Base-by-base conservation (phyloP, 2,113 vertebrate species). In the Pogonocichla stellata region DNA sequence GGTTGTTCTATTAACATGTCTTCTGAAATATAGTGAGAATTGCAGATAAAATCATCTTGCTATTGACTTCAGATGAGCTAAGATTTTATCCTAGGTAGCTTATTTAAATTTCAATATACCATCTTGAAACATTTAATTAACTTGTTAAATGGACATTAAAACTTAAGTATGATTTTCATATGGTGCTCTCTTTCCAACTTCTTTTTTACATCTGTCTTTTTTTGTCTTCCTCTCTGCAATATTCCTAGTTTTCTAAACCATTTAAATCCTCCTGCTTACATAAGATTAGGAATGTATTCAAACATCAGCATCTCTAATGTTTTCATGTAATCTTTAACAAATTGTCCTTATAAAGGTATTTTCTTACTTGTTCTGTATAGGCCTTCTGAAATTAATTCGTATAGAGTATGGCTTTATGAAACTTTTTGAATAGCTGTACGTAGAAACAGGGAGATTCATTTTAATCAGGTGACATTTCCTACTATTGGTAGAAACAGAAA, bases 101-200 rank as follows among this genome's bases (percentile, higher is more conserved):
- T 89, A 77, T 20, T 77, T 91, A 56, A 66, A 77, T 67, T 54
- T 90, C 33, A 53, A 0, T 56, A 24, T 79, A 57, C 51, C 12
- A 48, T 60, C 0, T 1, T 53, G 51, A 90, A 90, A 78, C 40
- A 20, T 67, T 72, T 62, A 51, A 66, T 70, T 79, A 85, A 12
- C 19, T 51, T 66, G 14, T 58, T 70, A 82, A 90, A 40, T 18
- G 26, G 54, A 80, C 29, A 34, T 92, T 54, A 70, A 61, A 94
- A 79, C 12, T 61, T 36, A 92, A 93, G 88, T 88, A 91, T 94
- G 82, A 95, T 86, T 92, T 95, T 94, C 85, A 13, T 72, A 88
- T 86, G 93, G 95, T 96, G 94, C 95, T 96, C 66, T 91, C 79
- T 90, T 96, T 90, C 85, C 75, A 92, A 38, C 72, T 86, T 78